phyloP scores from a whole-genome alignment of 1,140 invertebrate species.

The Megalopta genalis region DNA sequence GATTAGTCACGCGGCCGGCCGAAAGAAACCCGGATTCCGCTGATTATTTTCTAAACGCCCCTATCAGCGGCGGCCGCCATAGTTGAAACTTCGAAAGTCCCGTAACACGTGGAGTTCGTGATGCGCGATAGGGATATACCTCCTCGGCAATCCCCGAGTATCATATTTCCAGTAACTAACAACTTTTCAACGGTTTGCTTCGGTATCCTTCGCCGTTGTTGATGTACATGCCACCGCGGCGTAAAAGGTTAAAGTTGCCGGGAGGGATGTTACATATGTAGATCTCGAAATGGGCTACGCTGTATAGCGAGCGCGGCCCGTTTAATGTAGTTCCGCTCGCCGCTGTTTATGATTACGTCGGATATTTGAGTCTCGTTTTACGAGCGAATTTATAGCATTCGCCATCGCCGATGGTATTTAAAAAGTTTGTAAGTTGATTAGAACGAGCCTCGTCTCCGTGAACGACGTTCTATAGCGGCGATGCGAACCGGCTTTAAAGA shows the following conservation, averaged over 20 bases:
- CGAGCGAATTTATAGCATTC: too few relatives aligned
- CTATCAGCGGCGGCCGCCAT: constrained; percentile 9
- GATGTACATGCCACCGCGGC: not conserved
- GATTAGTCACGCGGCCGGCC: constrained; percentile 37
- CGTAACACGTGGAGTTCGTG: constrained; percentile 42
- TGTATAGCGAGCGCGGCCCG: not conserved
- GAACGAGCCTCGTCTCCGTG: too few relatives aligned
- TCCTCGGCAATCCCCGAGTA: constrained; percentile 36
- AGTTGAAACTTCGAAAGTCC: constrained; percentile 31
- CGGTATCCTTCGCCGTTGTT: constrained; percentile 25
- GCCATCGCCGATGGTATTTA: too few relatives aligned
- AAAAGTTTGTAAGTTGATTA: too few relatives aligned
- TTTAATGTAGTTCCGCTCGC: constrained; percentile 12
- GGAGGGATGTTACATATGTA: not conserved
- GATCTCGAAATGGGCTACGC: not conserved
- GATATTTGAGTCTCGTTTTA: too few relatives aligned
- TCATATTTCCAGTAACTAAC: constrained; percentile 39
- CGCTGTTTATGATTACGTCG: too few relatives aligned
- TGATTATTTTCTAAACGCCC: constrained; percentile 29
- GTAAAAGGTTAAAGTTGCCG: constrained; percentile 19
- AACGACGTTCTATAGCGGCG: too few relatives aligned
- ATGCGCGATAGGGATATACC: constrained; percentile 34
- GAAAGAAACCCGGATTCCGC: not conserved
- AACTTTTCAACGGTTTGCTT: constrained; percentile 45
- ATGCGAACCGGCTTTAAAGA: too few relatives aligned